phyloP scores from a whole-genome alignment of 2,113 vertebrate genomes.

The Pavo muticus region DNA sequence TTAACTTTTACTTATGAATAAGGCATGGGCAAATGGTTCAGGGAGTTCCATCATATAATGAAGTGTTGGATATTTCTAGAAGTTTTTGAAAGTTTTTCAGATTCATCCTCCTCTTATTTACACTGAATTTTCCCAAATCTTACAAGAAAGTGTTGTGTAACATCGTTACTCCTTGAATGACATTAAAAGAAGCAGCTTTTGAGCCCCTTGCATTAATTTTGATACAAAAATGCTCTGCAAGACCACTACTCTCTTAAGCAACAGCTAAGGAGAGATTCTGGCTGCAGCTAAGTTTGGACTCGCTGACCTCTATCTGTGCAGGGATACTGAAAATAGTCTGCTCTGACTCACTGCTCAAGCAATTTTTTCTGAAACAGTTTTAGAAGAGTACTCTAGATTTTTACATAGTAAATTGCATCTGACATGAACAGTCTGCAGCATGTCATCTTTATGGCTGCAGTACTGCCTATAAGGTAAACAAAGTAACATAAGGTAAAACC shows the following conservation, averaged over 20 bases:
- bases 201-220: neutral
- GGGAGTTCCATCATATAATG: neutral
- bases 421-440: neutral
- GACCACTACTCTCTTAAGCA: neutral
- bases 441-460: neutral
- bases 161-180: neutral
- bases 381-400: neutral
- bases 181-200: neutral
- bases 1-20: neutral
- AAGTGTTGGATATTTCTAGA: neutral
- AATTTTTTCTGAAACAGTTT: neutral
- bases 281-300: neutral
- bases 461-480: neutral
- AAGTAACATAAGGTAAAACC: neutral
- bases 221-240: neutral
- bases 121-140: neutral
- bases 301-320: neutral
- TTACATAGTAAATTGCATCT: neutral
- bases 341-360: neutral
- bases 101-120: neutral
- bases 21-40: neutral
- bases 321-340: neutral
- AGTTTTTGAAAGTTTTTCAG: neutral
- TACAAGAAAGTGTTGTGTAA: neutral
- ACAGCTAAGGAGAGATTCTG: neutral